Conservation (phyloP, 2,888 invertebrate species). For the Macropis europaea region DNA sequence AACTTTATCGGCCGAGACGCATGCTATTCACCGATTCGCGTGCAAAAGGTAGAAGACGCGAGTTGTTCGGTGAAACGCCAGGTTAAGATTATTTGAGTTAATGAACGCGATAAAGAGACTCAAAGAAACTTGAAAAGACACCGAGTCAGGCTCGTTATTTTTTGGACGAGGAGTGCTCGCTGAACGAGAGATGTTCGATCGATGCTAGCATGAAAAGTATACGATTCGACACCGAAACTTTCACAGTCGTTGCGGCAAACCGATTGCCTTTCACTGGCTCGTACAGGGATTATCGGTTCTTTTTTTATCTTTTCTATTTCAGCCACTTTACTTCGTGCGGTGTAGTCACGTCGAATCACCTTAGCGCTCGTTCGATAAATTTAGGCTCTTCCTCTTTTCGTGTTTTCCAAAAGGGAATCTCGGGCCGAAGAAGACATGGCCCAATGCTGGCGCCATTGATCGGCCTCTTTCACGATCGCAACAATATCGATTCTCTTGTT, state of each 20-base stretch:
- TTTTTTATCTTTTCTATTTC: too few species aligned
- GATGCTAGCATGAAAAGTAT: neutral
- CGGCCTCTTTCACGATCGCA: constrained; percentile 58
- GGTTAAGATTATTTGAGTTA: constrained; percentile 7
- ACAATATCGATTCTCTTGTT: constrained; percentile 46
- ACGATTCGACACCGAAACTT: constrained; percentile 40
- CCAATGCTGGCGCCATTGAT: constrained; percentile 67
- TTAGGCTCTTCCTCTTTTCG: constrained; percentile 47
- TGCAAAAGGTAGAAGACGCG: too few species aligned
- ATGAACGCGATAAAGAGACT: neutral
- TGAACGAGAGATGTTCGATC: too few species aligned
- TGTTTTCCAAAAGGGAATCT: constrained; percentile 57
- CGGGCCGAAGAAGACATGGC: constrained; percentile 67
- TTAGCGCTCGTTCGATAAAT: too few species aligned
- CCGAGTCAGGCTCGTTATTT: too few species aligned
- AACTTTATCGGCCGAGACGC: neutral
- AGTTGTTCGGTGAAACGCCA: neutral
- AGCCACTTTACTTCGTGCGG: constrained; percentile 8
- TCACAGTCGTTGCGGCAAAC: constrained; percentile 10
- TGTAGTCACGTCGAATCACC: constrained; percentile 50
- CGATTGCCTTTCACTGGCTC: constrained; percentile 22
- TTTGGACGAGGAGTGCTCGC: too few species aligned
- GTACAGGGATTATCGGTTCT: constrained; percentile 16
- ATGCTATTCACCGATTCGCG: neutral
- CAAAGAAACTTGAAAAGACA: too few species aligned